Evolutionary conservation across 2,797 vertebrate genomes (phyloP), one percentile per base, ranked within the genome.

Genomic region (Heliangelus exortis): DNA sequence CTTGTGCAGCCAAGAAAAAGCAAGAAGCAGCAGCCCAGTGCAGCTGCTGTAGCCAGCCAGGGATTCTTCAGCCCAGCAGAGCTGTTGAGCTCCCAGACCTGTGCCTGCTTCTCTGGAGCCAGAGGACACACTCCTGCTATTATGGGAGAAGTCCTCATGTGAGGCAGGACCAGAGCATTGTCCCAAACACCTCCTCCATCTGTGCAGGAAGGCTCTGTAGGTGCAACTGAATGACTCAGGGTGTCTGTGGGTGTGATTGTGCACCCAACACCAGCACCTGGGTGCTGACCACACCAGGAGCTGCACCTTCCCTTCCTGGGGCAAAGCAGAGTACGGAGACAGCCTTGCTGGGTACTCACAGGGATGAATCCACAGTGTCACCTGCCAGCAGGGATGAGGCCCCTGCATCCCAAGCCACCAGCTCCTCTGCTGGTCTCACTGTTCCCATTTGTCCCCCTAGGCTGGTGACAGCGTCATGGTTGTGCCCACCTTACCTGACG

Each of bases 401-500:
- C 53, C 39, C 63, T 3, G 7, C 51, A 20, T n/a, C 41, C 19
- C 8, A 8, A 63, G 53, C 61, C n/a, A 51, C 28, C 61, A 15
- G 69, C 57, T 65, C 15, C 84, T 63, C 55, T 55, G 51, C 86
- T 73, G 26, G 45, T 50, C 77, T 95, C n/a, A 95, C 1, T 0
- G 25, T 63, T 76, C 55, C 63, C 13, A 0, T 90, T 48, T 78
- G 15, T 82, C 85, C 94, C 74, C 94, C 72, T 41, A 99, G 99
- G 96, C 96, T 15, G 99, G 99, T 45, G 98, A 99, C 3, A 98
- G 99, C 0, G 99, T 99, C 93, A 99, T 99, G 99, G 99, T 99
- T 1, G 97, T 99, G 93, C 99, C 99, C 51, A 98, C 97, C 29
- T 97, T 99, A 47, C 96, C 99, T 8, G 98, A 99, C 0, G 98